These are phyloP conservation scores for Trogon surrucura DNA, from an alignment of 2,113 vertebrate species.

Conservation along the genomic window DNA sequence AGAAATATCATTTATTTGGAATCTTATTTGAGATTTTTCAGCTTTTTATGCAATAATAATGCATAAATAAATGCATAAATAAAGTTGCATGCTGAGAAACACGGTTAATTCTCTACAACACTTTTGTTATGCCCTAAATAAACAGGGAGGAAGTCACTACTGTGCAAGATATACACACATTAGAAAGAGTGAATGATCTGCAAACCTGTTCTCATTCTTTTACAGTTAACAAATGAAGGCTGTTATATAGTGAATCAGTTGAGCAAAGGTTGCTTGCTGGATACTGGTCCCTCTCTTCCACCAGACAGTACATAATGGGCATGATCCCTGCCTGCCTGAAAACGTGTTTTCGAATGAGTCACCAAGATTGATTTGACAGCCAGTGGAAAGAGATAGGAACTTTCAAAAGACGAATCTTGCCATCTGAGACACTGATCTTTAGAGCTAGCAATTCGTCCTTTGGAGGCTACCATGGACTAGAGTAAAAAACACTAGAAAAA, in stretches of 20 bases:
- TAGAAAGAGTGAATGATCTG: background rate
- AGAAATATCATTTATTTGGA: background rate
- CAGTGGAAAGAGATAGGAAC: background rate
- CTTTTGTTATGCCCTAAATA: background rate
- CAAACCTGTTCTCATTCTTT: background rate
- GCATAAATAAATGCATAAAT: background rate
- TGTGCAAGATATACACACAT: background rate
- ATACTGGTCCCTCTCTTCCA: background rate
- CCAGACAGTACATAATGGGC: background rate
- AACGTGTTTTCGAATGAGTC: background rate
- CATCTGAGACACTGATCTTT: background rate
- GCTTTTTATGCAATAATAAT: background rate
- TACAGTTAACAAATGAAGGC: background rate
- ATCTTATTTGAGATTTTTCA: accelerated
- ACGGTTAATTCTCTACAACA: background rate
- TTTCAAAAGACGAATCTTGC: background rate
- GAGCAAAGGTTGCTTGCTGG: background rate
- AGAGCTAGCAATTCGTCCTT: background rate
- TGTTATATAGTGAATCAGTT: background rate
- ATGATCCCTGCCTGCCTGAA: background rate
- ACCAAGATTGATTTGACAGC: background rate
- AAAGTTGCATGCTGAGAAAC: background rate
- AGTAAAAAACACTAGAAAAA: background rate
- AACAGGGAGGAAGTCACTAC: background rate
- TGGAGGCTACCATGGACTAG: accelerated